Evolutionary conservation across 1,140 invertebrate species (phyloP), one percentile per base, ranked within the genome.

Genomic region (Steinernema khuongi): DNA sequence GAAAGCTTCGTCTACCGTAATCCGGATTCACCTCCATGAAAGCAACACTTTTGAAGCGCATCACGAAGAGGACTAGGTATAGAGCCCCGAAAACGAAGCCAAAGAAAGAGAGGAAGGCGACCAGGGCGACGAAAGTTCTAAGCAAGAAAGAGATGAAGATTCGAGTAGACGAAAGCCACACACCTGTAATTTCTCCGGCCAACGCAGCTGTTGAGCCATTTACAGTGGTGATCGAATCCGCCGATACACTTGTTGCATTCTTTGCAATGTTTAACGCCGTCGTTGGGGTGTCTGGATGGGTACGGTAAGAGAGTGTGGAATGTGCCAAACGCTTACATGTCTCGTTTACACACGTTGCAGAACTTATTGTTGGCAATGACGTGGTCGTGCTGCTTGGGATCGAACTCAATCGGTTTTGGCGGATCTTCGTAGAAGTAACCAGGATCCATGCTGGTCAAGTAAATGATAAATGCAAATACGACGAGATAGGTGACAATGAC

Each of bases 161-260:
- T 36, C 29, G 7, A 70, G 32, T 22, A 29, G 31, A 72, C 67
- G 14, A 19, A 19, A 1, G 67, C 66, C 1, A 31, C 75, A 11
- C 1, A 74, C 74, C 28, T 87, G 87, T 97, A 97, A 85, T 97
- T 97, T 74, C 92, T 88, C 7, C 89, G 89, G 0, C 95, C 95
- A 28, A 97, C 90, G 87, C 95, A 98, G 85, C 94, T 94, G 87
- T 97, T 97, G 30, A 98, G 87, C 95, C 95, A 98, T 87, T 96
- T 94, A 88, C 94, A 97, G 85, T 97, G 94, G 80, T 90, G 89
- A 79, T 97, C 96, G 86, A 97, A 97, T 33, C 90, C 89, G 1
- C 90, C 89, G 0, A 97, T 91, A 86, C 96, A 98, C 88, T 97
- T 97, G 87, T 98, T 97, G 87, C 96, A 98, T 66, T 92, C 89